Evolutionary conservation across 1,140 invertebrate genomes (phyloP), one percentile per base, ranked within the genome.

Genomic region (Listronotus bonariensis): DNA sequence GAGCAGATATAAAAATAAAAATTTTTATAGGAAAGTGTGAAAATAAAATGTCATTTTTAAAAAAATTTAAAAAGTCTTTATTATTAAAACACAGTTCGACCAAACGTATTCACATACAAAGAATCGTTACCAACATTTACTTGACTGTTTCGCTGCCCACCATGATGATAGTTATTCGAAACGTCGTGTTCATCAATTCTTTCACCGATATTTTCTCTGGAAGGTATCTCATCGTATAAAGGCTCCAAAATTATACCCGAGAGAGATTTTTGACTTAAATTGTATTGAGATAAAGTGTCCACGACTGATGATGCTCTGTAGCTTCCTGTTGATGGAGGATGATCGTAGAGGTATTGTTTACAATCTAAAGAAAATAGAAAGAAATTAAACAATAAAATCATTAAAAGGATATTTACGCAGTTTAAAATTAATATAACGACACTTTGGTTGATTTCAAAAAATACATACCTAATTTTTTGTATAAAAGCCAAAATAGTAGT

Each of bases 301-400:
- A 72, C 61, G 6, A 70, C 64, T 10, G 71, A 72, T 6, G 71
- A 70, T 6, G 74, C 71, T 56, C 75, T 56, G 46, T 72, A 74
- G 56, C 72, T 75, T 18, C 71, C 70, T n/a, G 70, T 72, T 6
- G 75, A 75, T n/a, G 74, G 75, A 38, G 74, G 75, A 64, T 75
- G 72, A 40, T 77, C 75, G 59, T 77, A 77, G 6, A 70, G 52
- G 51, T 69, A 70, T 9, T 71, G 67, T 41, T 51, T 55, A 17
- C 15, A 42, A 64, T 64, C 65, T 68, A 32, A 18, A 66, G 68
- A 32, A 43, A 17, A n/a, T n/a, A n/a, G n/a, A n/a, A n/a, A n/a
- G n/a, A n/a, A n/a, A n/a, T n/a, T n/a, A n/a, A n/a, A n/a, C n/a
- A n/a, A n/a, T n/a, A n/a, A n/a, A n/a, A n/a, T n/a, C n/a, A n/a